Evolutionary conservation across 2,888 invertebrate genomes (phyloP).

Genomic region (Eubasilissa splendida): DNA sequence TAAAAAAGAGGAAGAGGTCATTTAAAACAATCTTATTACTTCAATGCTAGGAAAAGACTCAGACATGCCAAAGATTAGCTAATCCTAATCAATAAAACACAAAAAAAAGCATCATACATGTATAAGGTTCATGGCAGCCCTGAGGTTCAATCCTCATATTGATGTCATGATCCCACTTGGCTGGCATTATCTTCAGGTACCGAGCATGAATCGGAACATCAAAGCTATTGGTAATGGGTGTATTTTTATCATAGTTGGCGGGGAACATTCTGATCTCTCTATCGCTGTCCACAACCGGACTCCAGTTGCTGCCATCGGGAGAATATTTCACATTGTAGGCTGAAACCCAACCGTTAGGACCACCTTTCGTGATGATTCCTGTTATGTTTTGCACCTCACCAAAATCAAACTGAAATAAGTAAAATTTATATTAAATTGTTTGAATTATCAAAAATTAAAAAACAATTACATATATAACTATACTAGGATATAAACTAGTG

Average conservation of each 20-base stretch:
- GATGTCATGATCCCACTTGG: constrained; percentile 81
- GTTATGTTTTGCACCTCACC: constrained; percentile 82
- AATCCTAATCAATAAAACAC: background rate
- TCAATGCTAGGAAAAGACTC: background rate
- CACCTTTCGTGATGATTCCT: constrained; percentile 83
- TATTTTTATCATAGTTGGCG: constrained; percentile 80
- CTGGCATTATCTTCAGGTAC: constrained; percentile 81
- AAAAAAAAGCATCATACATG: background rate
- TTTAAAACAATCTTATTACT: constrained; percentile 2
- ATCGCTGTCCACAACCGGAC: constrained; percentile 75
- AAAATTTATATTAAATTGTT: background rate
- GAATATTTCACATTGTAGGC: constrained; percentile 84
- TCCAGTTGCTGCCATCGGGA: constrained; percentile 80
- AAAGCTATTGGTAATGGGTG: constrained; percentile 78
- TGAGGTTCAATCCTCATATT: constrained; percentile 83
- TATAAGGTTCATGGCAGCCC: constrained; percentile 74
- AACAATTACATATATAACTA: too few relatives aligned
- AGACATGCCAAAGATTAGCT: background rate
- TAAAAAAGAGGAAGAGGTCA: too few relatives aligned
- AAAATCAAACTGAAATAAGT: constrained; percentile 80
- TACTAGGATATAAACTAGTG: too few relatives aligned
- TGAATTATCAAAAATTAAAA: too few relatives aligned
- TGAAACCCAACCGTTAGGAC: constrained; percentile 81
- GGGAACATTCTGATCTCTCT: constrained; percentile 76
- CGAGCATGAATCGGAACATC: constrained; percentile 81